Base-by-base conservation (phyloP, 2,888 invertebrate genomes). In the Amblyjoppa proteus region DNA sequence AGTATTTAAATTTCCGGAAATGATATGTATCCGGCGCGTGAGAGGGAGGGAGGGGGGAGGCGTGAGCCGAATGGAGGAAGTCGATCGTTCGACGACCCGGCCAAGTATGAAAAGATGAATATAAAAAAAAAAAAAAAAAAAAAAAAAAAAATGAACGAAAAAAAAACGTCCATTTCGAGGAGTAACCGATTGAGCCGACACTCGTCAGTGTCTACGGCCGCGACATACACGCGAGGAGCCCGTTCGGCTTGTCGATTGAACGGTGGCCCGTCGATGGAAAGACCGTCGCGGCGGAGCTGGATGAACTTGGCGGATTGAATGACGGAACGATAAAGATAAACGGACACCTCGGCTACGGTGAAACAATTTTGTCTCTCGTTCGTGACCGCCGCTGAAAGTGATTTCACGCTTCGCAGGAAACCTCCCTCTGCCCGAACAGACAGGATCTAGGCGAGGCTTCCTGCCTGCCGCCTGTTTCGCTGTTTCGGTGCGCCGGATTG, bases 381-480 rank as follows among this genome's bases (percentile, higher is more conserved):
- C 90, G 88, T 88, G 73, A 56, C 68, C 75, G 41, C 64, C 45
- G 89, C 88, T 92, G 91, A 92, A 92, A 92, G 93, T 93, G 92
- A 93, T 93, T 93, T 93, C 92, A 93, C 92, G 93, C 90, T 93
- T 90, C 89, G 91, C 74, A 89, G 89, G 90, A 89, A 89, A 91
- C 88, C 88, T 88, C 88, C 87, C 85, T 86, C 84, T 20, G 84
- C 85, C 45, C 81, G 84, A 77, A 80, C 91, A 91, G 91, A 92
- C 93, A 93, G 93, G 93, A 93, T 93, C 91, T 93, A 92, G 93
- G 93, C 90, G 93, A 92, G 93, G 93, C 93, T 92, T 92, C 92
- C 92, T 92, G 92, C 87, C 90, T 5, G 80, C 41, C 81, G 76
- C 81, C 49, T 75, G 85, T 84, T 76, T 61, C 61, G 56, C 28